Base-by-base conservation (phyloP, 2,888 invertebrate species). In the Ichneumoninae sp. region DNA sequence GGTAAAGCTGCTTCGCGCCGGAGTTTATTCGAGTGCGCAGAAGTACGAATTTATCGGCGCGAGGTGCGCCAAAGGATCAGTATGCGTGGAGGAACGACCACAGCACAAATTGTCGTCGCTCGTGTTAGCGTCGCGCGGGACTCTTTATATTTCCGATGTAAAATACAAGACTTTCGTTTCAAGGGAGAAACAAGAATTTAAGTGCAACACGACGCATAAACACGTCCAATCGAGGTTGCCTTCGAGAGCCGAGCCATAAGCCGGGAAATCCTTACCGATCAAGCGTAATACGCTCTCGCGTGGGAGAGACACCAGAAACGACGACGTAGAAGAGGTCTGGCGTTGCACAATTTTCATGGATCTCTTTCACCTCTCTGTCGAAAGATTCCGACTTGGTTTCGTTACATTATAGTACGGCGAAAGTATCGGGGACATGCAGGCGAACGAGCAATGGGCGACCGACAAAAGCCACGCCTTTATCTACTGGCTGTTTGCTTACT, bases 321-420 rank as follows among this genome's bases (percentile, higher is more conserved):
- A 78, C 69, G 63, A 74, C 80, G 84, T 26, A 71, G 74, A 86
- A 86, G 80, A 85, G 81, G 84, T 83, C 81, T 57, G 36, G 63
- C 63, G 86, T 89, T 90, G 89, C 89, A 87, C 90, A 90, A 90
- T 90, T 89, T 90, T 86, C 88, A 88, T 78, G 86, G 87, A 84
- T 85, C 86, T 85, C 87, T 63, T 33, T 63, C 33, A 16, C 52
- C 52, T 54, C 5, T 57, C 73, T 70, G 85, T 83, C 82, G 83
- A 33, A 71, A 74, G 81, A 83, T 71, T 73, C 26, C 63, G 44
- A 82, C 63, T 74, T 52, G 63, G 52, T 74, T 74, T 19, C 10
- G 69, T 47, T 47, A 74, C 44, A 63, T 33, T 60, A 76, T 50
- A 16, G 65, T 71, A 44, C 16, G 68, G 82, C 52, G 82, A 84